Evolutionary conservation across 2,113 vertebrate genomes (phyloP).

Genomic region (Turdus rufiventris): DNA sequence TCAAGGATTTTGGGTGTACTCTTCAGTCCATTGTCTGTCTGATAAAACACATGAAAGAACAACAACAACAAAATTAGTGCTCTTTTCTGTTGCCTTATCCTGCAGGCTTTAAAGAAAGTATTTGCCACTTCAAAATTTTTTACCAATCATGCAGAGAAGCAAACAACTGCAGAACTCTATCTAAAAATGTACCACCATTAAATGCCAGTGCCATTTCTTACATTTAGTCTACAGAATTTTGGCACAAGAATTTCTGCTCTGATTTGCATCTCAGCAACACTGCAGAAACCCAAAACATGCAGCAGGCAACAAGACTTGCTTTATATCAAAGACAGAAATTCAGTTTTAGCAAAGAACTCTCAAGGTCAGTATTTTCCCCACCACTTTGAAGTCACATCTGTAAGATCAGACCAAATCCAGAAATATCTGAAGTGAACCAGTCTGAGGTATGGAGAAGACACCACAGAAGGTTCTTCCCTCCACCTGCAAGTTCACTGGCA

Average conservation of each 20-base stretch:
- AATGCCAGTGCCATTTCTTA: not conserved
- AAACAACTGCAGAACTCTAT: not conserved
- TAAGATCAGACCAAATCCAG: not conserved
- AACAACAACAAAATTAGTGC: not conserved
- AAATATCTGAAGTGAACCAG: not conserved
- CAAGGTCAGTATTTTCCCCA: not conserved
- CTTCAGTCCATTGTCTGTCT: conserved; percentile 77
- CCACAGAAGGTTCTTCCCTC: not conserved
- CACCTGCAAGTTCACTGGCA: not conserved
- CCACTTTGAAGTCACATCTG: not conserved
- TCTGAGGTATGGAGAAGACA: not conserved
- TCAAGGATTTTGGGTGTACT: conserved; percentile 80
- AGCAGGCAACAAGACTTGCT: not conserved
- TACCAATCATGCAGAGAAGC: not conserved
- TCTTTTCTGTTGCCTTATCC: not conserved
- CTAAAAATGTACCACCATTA: not conserved
- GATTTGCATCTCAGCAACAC: not conserved
- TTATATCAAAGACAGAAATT: not conserved
- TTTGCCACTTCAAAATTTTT: not conserved
- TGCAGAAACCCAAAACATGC: not conserved
- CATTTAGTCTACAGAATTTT: not conserved
- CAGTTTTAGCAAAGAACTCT: not conserved
- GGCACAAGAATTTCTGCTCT: not conserved
- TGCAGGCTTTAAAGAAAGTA: not conserved
- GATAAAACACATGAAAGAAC: not conserved